Conservation (phyloP, 1,140 invertebrate species). For the Formica exsecta region DNA sequence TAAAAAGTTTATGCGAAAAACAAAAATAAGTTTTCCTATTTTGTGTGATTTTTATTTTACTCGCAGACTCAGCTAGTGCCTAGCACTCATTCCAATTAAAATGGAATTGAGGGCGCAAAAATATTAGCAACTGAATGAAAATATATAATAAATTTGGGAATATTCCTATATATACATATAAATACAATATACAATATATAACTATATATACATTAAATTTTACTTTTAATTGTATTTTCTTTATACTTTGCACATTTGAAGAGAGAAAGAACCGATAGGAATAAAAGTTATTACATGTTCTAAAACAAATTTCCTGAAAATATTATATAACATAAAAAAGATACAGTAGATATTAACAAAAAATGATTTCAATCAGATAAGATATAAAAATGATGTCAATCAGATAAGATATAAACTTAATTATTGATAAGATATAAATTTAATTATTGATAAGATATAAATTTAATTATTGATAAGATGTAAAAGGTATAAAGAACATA, state of each 20-base stretch:
- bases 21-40: too few relatives aligned
- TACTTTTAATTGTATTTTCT: neutral
- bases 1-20: too few relatives aligned
- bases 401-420: too few relatives aligned
- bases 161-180: neutral
- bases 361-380: neutral
- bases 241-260: constrained; percentile 2
- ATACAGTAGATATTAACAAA: neutral
- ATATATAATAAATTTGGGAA: neutral
- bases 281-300: neutral
- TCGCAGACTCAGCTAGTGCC: too few relatives aligned
- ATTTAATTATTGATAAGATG: constrained; percentile 20
- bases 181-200: too few relatives aligned
- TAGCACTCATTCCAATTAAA: too few relatives aligned
- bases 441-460: too few relatives aligned
- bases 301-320: neutral
- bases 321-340: neutral
- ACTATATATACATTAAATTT: neutral
- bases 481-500: neutral
- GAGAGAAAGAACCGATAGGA: neutral
- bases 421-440: too few relatives aligned
- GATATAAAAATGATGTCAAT: neutral
- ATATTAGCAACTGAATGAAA: neutral
- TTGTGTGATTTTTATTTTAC: too few relatives aligned
- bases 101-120: neutral